Base-by-base conservation (phyloP, 2,888 invertebrate species). In the Oeneis ivallda region DNA sequence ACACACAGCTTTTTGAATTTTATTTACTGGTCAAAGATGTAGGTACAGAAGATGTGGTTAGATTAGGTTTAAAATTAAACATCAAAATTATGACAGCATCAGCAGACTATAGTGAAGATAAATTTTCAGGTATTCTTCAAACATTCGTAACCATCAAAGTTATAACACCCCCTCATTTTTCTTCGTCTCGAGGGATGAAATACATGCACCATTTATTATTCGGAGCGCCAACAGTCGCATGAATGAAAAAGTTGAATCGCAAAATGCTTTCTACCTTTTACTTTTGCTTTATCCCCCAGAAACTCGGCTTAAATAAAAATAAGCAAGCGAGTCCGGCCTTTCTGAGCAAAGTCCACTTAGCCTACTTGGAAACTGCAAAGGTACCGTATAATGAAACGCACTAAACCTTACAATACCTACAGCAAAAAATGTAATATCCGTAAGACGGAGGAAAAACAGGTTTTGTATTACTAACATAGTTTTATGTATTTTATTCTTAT, bases 241-340 rank as follows among this genome's bases (percentile, higher is more conserved):
- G 61, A 67, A 65, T 68, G 67, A 65, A 64, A 67, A 61, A 65
- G 63, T 67, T 65, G 67, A 65, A 69, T 65, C 49, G 67, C 45
- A 63, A 65, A 67, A 50, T 69, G 64, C 58, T 65, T 57, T 65
- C 50, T 56, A 52, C 67, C 47, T 67, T 67, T 65, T 62, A 60
- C 56, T 66, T 63, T 68, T 66, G 60, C 54, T 47, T 41, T 68
- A 56, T 50, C 43, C 62, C 65, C 61, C 57, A 57, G 60, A 41
- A 53, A 47, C 61, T 49, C 58, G 61, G 65, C 61, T 65, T 63
- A 69, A 69, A 69, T 65, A 65, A 67, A 69, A 67, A 69, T 69
- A 69, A 67, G 67, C 53, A 63, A 68, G 62, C 62, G 62, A 49
- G 64, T 59, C 64, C 59, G 17, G 63, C 41, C 47, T 65, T 56